phyloP scores from a whole-genome alignment of 2,888 invertebrate genomes.

The Mystacides longicornis region DNA sequence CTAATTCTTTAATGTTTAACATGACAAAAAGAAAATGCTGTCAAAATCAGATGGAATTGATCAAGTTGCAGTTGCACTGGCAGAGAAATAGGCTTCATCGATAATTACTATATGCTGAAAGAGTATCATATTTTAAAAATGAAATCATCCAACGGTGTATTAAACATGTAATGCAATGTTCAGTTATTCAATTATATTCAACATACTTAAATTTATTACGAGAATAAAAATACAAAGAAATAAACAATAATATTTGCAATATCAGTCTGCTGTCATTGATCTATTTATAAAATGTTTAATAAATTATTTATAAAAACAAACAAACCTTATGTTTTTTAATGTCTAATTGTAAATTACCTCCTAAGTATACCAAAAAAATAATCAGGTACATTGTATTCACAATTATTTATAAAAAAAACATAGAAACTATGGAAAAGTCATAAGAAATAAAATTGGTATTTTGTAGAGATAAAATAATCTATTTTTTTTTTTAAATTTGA shows the following conservation, averaged over 20 bases:
- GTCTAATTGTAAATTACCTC: constrained; percentile 5
- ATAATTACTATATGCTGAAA: no score
- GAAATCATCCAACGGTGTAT: no score
- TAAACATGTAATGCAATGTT: not conserved
- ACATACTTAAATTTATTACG: not conserved
- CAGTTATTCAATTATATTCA: not conserved
- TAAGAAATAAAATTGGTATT: not conserved
- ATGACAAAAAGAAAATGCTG: no score
- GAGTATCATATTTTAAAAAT: no score
- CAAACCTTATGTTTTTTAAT: not conserved
- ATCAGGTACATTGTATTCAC: constrained; percentile 10
- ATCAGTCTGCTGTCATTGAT: constrained; percentile 2
- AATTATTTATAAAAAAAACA: constrained; percentile 1
- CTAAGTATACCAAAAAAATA: constrained; percentile 5
- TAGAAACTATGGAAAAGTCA: not conserved
- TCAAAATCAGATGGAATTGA: no score
- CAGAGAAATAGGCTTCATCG: no score
- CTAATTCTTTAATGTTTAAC: no score
- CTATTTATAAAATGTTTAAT: not conserved
- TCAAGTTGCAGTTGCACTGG: no score
- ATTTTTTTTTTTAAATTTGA: not conserved
- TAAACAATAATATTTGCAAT: not conserved
- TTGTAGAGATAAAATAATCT: not conserved
- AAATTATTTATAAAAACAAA: not conserved
- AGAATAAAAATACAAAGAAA: not conserved